Evolutionary conservation across 1,140 invertebrate species (phyloP), one percentile per base, ranked within the genome.

Genomic region (Drosophila navojoa): DNA sequence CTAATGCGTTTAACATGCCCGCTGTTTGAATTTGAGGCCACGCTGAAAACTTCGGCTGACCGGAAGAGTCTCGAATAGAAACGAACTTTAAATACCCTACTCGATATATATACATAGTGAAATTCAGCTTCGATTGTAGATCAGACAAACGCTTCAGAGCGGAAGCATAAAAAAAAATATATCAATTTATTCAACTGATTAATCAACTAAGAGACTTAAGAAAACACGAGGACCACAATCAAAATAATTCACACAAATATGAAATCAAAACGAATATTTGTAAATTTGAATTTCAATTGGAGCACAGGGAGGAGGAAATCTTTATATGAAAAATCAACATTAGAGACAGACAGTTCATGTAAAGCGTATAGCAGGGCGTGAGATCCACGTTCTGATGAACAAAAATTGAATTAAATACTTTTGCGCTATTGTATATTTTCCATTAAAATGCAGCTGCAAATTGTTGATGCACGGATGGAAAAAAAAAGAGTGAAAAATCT

Each of bases 351-450:
- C 0, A 19, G 5, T 11, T 6, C 5, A 25, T 35, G 49, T 15
- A 29, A 29, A 45, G 35, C 9, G 16, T 54, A 19, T 22, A 10
- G 0, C 32, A 22, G 7, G 6, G 10, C 4, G 35, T 38, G 35
- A 3, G 35, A 11, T 11, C 3, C 44, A 49, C 16, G 45, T 27
- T 68, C 72, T 71, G 52, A 66, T 76, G 54, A 25, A 44, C 22
- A 64, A 79, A 77, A 77, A 86, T 87, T 86, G 64, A 87, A 87
- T 86, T 76, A 87, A 86, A 80, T 80, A 76, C 81, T 61, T 76
- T 76, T 35, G 62, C 42, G 57, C 54, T 63, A 49, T 81, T 87
- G 71, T 81, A 79, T 78, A 79, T 87, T 79, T 86, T 87, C 71
- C 82, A 87, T 87, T 86, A 87, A 87, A 85, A 87, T 70, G 38